Conservation (phyloP, 2,113 vertebrate species). For the Puntigrus tetrazona region DNA sequence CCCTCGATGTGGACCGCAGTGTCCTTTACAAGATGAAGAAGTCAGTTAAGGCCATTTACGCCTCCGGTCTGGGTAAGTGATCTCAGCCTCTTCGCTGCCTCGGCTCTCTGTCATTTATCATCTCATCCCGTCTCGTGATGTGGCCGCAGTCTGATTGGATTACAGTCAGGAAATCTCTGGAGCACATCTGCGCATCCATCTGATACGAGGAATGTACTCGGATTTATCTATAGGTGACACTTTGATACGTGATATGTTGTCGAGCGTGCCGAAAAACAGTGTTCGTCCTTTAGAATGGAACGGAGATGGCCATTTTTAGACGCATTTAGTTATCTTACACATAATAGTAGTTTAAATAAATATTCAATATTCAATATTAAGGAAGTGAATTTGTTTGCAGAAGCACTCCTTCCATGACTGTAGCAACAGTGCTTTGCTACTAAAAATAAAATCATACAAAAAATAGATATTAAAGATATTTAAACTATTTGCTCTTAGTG, state of each 20-base stretch:
- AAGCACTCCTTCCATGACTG: neutral
- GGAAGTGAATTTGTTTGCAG: neutral
- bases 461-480: no score
- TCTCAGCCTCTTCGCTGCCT: conserved; percentile 36
- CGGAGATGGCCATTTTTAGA: no score
- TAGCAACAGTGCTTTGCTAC: neutral
- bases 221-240: conserved; percentile 1
- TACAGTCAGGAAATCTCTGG: conserved; percentile 27
- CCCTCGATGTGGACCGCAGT: conserved; percentile 94
- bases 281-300: neutral
- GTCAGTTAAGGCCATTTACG: conserved; percentile 96
- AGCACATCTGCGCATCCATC: conserved; percentile 19
- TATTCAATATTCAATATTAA: no score
- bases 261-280: neutral
- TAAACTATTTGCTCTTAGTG: no score
- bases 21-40: conserved; percentile 99
- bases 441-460: neutral
- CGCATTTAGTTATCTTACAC: no score
- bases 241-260: conserved; percentile 11
- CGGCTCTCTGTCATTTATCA: neutral
- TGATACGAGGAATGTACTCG: neutral
- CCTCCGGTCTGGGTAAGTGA: conserved; percentile 93
- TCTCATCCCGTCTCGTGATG: neutral
- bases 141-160: conserved; percentile 7
- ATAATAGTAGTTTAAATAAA: no score